These are phyloP conservation scores for Baryphthengus martii DNA, from an alignment of 2,113 vertebrate genomes.

Conservation along the genomic window DNA sequence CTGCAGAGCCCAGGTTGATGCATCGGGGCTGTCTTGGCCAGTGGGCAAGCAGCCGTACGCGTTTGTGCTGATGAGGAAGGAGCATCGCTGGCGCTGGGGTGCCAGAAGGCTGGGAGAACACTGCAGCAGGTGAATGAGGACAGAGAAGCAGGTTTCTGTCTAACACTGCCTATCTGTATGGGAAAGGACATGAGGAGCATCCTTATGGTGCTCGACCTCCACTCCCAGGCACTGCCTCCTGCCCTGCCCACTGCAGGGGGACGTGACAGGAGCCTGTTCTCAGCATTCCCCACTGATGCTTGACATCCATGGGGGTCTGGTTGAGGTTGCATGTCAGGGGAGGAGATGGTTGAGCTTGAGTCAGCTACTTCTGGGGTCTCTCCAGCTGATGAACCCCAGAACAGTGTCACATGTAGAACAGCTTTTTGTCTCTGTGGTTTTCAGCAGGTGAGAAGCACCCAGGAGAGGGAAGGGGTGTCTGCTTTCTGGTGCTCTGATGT, in stretches of 20 bases:
- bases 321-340: background rate
- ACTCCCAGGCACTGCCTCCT: fast-evolving
- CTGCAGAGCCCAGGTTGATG: background rate
- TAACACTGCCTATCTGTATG: background rate
- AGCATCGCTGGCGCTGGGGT: background rate
- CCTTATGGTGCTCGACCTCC: background rate
- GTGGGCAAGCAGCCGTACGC: background rate
- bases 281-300: fast-evolving
- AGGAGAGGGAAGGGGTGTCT: background rate
- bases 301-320: fast-evolving
- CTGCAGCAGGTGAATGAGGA: background rate
- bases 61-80: background rate
- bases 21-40: background rate
- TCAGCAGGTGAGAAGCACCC: background rate
- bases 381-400: fast-evolving
- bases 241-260: background rate
- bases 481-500: background rate
- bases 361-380: background rate
- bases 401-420: fast-evolving
- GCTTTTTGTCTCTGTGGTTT: fast-evolving
- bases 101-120: background rate
- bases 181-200: background rate
- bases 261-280: fast-evolving
- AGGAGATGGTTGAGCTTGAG: background rate
- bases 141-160: background rate